Base-by-base conservation (phyloP, 2,113 vertebrate species). In the Gallinago undulata region DNA sequence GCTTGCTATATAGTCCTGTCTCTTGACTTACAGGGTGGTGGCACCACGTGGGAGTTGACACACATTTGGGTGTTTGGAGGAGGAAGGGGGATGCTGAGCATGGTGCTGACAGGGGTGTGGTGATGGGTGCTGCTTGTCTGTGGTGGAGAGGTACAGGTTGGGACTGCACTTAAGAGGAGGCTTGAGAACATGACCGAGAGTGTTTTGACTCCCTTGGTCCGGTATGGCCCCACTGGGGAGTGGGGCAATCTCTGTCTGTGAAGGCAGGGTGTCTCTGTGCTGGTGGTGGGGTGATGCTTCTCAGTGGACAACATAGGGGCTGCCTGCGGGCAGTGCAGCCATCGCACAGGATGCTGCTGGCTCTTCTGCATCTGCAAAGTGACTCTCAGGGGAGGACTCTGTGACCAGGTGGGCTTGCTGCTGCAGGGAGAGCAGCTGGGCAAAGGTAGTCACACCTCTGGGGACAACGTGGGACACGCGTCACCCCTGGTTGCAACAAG, bases 191-290 rank as follows among this genome's bases (percentile, higher is more conserved):
- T 37, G 23, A 7, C 6, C 0, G 0, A 51, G 50, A 75, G 43
- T 0, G 2, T 63, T 63, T n/a, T 73, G 59, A 11, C 8, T 48
- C n/a, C 25, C 13, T 62, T 37, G 37, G 31, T 55, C 28, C 24
- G 6, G 0, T 0, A 2, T 0, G 43, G 64, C 56, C n/a, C 80
- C 0, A 0, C 45, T 51, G 68, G 27, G 14, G 17, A 19, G 27
- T 10, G 45, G 18, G 5, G 23, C 33, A 7, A 0, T 1, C 35
- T 35, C 51, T 56, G 10, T 16, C 12, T 14, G 9, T 31, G 57
- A 25, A 33, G 17, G 30, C n/a, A n/a, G 43, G 23, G n/a, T 70
- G 27, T 59, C 66, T 37, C 0, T 19, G 70, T 79, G 82, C 84
- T 66, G 57, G 14, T 30, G 47, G 9, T 7, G 43, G 10, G 25